Percentiles rank a stretch among this genome's conserved stretches.
These are phyloP conservation scores for Kryptopterus vitreolus DNA, from an alignment of 2,797 vertebrate species.

Conservation along the genomic window DNA sequence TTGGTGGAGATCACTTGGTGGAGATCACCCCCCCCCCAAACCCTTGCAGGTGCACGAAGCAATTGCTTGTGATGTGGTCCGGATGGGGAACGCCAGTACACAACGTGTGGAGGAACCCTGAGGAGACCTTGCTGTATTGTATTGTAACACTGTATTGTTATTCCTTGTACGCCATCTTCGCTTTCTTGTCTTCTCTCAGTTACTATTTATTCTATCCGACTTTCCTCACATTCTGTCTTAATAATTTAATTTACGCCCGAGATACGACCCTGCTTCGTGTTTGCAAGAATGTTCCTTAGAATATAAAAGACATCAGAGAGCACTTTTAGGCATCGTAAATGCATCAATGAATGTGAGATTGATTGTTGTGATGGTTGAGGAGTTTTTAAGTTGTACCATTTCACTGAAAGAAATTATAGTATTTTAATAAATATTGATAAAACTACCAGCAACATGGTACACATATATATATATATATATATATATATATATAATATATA, in stretches of 20 bases:
- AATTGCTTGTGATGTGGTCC: constrained; percentile 6
- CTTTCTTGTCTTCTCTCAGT: neutral
- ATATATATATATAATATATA: no score
- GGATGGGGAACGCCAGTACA: neutral
- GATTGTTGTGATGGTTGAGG: no score
- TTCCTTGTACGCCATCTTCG: neutral
- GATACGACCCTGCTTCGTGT: neutral
- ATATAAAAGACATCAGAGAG: neutral
- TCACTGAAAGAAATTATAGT: no score
- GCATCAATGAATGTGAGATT: no score
- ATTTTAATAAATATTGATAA: no score
- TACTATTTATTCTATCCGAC: neutral
- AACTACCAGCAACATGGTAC: no score
- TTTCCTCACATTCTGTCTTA: neutral
- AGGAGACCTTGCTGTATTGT: neutral
- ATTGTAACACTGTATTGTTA: neutral
- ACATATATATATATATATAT: no score
- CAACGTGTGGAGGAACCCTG: neutral
- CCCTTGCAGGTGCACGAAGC: neutral
- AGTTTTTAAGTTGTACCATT: no score
- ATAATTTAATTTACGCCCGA: neutral
- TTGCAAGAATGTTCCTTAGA: neutral
- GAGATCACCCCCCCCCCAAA: neutral
- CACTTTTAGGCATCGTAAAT: no score
- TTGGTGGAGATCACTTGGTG: neutral